A percentile compares a stretch with the other conserved stretches of the same genome.
Evolutionary conservation across 2,888 invertebrate genomes (phyloP).

Genomic region (Chaitophorus viminalis): DNA sequence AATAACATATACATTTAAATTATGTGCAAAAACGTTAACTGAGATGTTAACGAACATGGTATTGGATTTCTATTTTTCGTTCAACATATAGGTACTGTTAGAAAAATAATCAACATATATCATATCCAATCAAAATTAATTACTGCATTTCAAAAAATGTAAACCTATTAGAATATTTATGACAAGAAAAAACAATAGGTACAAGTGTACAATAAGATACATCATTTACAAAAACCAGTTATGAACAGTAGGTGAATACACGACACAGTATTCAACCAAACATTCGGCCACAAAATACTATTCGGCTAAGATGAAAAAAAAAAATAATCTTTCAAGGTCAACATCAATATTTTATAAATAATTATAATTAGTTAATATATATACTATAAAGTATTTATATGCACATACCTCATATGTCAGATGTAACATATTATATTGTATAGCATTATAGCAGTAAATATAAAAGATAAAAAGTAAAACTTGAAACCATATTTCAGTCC

Average conservation of each 20-base stretch:
- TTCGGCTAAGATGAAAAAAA: background rate
- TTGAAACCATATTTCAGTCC: background rate
- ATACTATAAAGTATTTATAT: background rate
- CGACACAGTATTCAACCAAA: background rate
- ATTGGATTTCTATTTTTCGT: background rate
- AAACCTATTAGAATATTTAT: background rate
- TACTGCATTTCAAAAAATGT: background rate
- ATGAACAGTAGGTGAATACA: background rate
- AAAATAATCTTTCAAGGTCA: constrained; percentile 1
- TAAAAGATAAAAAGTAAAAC: background rate
- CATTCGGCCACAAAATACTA: too few relatives aligned
- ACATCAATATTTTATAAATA: constrained; percentile 7
- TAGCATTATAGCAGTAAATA: too few relatives aligned
- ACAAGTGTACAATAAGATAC: background rate
- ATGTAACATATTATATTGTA: background rate
- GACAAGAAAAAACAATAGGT: background rate
- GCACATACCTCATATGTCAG: background rate
- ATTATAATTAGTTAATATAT: constrained; percentile 14
- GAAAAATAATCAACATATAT: background rate
- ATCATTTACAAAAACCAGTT: constrained; percentile 14
- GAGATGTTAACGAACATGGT: background rate
- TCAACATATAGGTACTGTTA: background rate
- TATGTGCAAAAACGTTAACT: background rate
- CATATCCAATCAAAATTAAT: background rate
- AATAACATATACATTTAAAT: background rate